A percentile compares a stretch with the other conserved stretches of the same genome.
phyloP scores from a whole-genome alignment of 2,113 vertebrate species.

The Antennarius striatus region DNA sequence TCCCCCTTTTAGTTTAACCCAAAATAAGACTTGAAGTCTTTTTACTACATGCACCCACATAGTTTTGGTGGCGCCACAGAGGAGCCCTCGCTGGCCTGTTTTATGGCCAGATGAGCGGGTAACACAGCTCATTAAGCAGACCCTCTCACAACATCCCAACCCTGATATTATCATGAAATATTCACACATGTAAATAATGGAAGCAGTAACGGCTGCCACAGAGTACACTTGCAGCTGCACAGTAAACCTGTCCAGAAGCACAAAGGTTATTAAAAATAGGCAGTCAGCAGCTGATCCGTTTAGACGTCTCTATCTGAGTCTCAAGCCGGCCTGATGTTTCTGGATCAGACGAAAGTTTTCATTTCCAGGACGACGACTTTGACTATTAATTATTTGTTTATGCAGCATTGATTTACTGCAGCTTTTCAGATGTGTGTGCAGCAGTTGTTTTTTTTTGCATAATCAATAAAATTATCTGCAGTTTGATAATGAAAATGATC shows the following conservation, averaged over 20 bases:
- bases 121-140: slow-evolving; percentile 52
- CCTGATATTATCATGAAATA: slow-evolving; percentile 73
- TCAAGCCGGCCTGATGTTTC: not conserved
- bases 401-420: not conserved
- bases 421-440: not conserved
- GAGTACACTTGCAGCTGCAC: slow-evolving; percentile 5
- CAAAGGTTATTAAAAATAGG: slow-evolving; percentile 9
- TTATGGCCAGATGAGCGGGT: slow-evolving; percentile 45
- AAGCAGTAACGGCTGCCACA: slow-evolving; percentile 46
- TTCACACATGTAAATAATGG: slow-evolving; percentile 71
- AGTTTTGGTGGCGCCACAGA: slow-evolving; percentile 23
- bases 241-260: slow-evolving; percentile 13
- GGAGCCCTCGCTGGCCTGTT: slow-evolving; percentile 30
- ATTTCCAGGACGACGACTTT: not conserved
- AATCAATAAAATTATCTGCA: too few relatives aligned
- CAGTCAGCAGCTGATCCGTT: slow-evolving; percentile 3
- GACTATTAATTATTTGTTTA: too few relatives aligned
- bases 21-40: slow-evolving; percentile 35
- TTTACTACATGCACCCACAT: slow-evolving; percentile 27
- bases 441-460: not conserved
- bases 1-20: slow-evolving; percentile 11
- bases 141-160: slow-evolving; percentile 32
- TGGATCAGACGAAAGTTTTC: not conserved
- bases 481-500: too few relatives aligned
- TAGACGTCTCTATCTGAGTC: slow-evolving; percentile 9